Evolutionary conservation across 2,888 invertebrate genomes (phyloP).

Genomic region (Mesorhabditis belari): DNA sequence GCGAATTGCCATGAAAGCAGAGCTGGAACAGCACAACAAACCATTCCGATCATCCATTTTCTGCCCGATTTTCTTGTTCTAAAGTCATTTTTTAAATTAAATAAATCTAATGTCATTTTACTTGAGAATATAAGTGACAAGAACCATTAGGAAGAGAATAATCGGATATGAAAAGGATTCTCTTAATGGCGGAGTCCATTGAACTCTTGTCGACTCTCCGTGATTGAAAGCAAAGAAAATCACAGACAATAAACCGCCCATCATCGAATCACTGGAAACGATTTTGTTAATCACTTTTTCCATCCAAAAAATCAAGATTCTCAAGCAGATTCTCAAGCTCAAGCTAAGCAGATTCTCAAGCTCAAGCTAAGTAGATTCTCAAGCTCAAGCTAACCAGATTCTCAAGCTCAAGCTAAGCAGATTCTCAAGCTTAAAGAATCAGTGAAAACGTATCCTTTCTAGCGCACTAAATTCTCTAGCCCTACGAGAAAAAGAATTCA

Average conservation of each 20-base stretch:
- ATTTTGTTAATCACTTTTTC: not conserved
- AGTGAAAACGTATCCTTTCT: no score
- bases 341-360: no score
- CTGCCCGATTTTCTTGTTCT: constrained; percentile 26
- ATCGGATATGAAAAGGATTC: constrained; percentile 80
- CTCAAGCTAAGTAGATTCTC: no score
- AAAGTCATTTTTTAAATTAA: constrained; percentile 1
- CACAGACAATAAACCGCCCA: constrained; percentile 69
- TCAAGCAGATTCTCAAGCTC: no score
- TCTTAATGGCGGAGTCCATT: constrained; percentile 77
- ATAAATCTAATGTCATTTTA: constrained; percentile 7
- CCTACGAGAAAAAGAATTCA: no score
- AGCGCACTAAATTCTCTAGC: no score
- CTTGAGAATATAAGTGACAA: constrained; percentile 61
- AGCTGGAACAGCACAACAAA: constrained; percentile 51
- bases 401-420: no score
- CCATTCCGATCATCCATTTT: constrained; percentile 34
- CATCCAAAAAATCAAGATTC: no score
- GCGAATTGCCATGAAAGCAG: constrained; percentile 64
- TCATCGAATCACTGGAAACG: constrained; percentile 63
- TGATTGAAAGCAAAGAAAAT: constrained; percentile 75
- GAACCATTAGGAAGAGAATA: constrained; percentile 69
- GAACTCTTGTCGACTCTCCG: constrained; percentile 72
- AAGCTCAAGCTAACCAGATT: no score
- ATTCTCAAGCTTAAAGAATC: no score